Conservation (phyloP, 2,113 vertebrate genomes). For the Aix galericulata region DNA sequence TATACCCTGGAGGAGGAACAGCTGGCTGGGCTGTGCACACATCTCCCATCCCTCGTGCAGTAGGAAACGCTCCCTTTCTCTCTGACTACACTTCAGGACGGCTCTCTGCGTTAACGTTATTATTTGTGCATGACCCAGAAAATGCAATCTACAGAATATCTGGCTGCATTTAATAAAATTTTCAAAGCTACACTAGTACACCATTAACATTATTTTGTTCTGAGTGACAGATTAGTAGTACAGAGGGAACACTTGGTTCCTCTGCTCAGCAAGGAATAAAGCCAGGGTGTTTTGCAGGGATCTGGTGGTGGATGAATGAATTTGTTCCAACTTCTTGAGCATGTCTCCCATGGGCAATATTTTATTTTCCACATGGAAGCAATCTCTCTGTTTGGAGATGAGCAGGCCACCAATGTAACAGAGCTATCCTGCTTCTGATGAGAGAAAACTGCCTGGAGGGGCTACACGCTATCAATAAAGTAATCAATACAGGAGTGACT, state of each 20-base stretch:
- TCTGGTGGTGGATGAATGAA: conserved; percentile 3
- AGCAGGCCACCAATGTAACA: not conserved
- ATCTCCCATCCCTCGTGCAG: rapidly evolving
- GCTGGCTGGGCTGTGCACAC: not conserved
- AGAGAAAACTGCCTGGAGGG: not conserved
- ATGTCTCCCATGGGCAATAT: not conserved
- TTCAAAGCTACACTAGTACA: not conserved
- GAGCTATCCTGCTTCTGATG: not conserved
- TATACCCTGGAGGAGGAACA: not conserved
- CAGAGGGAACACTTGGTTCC: not conserved
- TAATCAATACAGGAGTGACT: not conserved
- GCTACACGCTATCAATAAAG: rapidly evolving
- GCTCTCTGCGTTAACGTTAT: not conserved
- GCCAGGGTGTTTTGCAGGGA: not conserved
- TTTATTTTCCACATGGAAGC: conserved; percentile 24
- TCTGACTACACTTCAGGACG: not conserved
- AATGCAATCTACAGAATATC: not conserved
- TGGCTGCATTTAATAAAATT: not conserved
- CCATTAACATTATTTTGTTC: not conserved
- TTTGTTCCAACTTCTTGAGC: conserved; percentile 33
- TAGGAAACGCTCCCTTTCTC: not conserved
- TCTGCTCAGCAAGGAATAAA: not conserved
- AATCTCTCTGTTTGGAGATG: not conserved
- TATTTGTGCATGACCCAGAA: not conserved
- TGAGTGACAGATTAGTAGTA: not conserved